Evolutionary conservation across 2,797 vertebrate species (phyloP).

Genomic region (Anolis apletophallus): DNA sequence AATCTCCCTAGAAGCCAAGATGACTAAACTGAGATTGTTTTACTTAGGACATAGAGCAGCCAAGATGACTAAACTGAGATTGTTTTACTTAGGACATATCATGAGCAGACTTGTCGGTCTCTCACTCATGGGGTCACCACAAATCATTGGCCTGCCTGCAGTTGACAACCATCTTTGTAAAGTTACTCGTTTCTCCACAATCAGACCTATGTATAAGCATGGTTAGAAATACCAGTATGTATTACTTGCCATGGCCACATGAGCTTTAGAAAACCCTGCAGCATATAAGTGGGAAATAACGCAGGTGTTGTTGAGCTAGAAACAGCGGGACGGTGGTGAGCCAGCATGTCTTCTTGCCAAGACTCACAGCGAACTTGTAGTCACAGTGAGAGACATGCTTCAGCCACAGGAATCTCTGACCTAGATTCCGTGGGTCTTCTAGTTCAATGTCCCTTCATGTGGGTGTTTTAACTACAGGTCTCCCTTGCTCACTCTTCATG

Average conservation of each 20-base stretch:
- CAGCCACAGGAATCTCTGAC: conserved; percentile 16
- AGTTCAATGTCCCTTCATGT: not conserved
- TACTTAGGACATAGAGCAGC: no score
- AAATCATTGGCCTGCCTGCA: no score
- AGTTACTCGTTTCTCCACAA: not conserved
- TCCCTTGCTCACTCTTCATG: fast-evolving
- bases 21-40: no score
- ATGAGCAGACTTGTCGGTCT: no score
- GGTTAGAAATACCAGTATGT: not conserved
- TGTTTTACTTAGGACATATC: no score
- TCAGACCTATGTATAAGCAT: not conserved
- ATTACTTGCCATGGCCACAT: not conserved
- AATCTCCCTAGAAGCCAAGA: no score
- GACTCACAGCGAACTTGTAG: fast-evolving
- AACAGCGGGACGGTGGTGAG: fast-evolving
- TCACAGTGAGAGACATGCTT: not conserved
- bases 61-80: no score
- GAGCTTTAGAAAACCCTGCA: fast-evolving
- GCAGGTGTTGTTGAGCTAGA: fast-evolving
- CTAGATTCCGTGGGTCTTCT: not conserved
- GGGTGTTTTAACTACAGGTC: not conserved
- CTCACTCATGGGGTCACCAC: no score
- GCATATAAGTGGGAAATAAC: not conserved
- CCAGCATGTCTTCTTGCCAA: fast-evolving
- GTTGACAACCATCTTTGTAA: not conserved